A percentile compares a stretch with the other conserved stretches of the same genome.
phyloP scores from a whole-genome alignment of 2,113 vertebrate species.

The Coryphaenoides rupestris region DNA sequence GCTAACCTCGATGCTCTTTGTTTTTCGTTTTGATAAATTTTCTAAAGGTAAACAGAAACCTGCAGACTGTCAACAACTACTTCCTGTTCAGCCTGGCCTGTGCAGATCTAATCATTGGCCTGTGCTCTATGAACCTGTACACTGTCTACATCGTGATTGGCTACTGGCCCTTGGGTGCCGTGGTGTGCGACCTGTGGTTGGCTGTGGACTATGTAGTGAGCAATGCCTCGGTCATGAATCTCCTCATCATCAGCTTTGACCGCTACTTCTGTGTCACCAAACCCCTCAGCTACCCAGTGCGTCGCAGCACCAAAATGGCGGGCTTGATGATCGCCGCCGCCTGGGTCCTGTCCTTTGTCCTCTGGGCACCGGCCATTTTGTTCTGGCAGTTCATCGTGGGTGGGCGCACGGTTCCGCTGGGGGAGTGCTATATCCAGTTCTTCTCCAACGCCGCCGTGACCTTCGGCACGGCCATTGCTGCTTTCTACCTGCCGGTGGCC shows the following conservation, averaged over 20 bases:
- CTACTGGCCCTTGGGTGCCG: constrained; percentile 91
- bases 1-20: neutral
- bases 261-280: constrained; percentile 98
- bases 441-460: constrained; percentile 92
- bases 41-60: constrained; percentile 94
- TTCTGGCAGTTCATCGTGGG: constrained; percentile 98
- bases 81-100: constrained; percentile 98
- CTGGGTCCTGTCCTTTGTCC: constrained; percentile 92
- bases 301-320: constrained; percentile 92
- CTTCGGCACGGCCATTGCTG: constrained; percentile 95
- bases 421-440: constrained; percentile 91
- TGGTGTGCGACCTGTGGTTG: constrained; percentile 96
- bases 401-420: constrained; percentile 79
- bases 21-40: constrained; percentile 47
- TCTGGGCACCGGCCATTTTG: constrained; percentile 96
- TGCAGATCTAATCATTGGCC: constrained; percentile 93
- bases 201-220: constrained; percentile 95
- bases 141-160: constrained; percentile 95
- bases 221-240: constrained; percentile 97
- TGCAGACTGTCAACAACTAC: constrained; percentile 98
- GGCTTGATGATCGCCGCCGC: constrained; percentile 95
- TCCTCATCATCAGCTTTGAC: constrained; percentile 98
- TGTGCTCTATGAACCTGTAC: constrained; percentile 98
- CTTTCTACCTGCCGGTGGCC: constrained; percentile 92
- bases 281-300: constrained; percentile 92